Evolutionary conservation across 2,888 invertebrate genomes (phyloP).

Genomic region (Thymelicus sylvestris): DNA sequence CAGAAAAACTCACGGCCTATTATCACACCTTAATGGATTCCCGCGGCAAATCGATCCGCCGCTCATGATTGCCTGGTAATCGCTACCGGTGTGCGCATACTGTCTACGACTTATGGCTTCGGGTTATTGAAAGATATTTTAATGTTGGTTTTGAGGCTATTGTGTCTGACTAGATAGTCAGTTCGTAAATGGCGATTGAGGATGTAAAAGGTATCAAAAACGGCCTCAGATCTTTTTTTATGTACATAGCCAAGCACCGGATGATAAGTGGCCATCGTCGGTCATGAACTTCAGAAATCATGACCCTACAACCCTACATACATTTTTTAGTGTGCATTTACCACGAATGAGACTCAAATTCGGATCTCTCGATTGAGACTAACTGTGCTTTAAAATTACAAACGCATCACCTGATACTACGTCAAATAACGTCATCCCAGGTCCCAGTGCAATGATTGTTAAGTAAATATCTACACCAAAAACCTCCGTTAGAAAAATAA

Average conservation of each 20-base stretch:
- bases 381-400: too few species aligned
- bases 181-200: not conserved
- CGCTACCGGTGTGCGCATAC: slow-evolving; percentile 33
- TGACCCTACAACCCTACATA: too few species aligned
- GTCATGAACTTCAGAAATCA: too few species aligned
- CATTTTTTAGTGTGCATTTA: too few species aligned
- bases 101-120: slow-evolving; percentile 8
- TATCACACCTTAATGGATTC: slow-evolving; percentile 53
- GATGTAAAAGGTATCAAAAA: not conserved
- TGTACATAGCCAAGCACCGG: too few species aligned
- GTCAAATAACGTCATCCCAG: too few species aligned
- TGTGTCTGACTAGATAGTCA: not conserved
- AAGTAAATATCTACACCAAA: too few species aligned
- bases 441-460: too few species aligned
- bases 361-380: too few species aligned
- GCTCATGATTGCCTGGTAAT: slow-evolving; percentile 43
- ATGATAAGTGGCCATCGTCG: too few species aligned
- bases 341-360: too few species aligned
- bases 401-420: too few species aligned
- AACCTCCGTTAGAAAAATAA: not conserved
- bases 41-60: slow-evolving; percentile 50
- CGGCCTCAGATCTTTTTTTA: not conserved
- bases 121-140: slow-evolving; percentile 7
- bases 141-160: not conserved
- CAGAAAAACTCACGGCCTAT: slow-evolving; percentile 46